These are phyloP conservation scores for Atrina japonica DNA, from an alignment of 2,888 invertebrate genomes.

Conservation along the genomic window DNA sequence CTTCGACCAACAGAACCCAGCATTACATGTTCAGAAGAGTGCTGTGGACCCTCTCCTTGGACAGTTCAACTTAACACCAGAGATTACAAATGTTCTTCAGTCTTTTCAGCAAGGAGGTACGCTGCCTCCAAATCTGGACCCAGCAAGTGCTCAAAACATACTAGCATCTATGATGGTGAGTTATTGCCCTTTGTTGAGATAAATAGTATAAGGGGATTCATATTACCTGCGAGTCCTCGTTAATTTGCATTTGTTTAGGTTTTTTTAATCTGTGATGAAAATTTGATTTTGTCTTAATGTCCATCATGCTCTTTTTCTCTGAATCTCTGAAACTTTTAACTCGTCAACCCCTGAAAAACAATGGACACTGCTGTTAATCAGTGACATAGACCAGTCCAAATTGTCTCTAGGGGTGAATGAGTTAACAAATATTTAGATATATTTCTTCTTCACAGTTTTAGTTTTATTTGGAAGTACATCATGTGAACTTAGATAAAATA, in stretches of 20 bases:
- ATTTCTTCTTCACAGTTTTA: no score
- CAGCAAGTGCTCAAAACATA: slow-evolving; percentile 63
- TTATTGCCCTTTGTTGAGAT: neutral
- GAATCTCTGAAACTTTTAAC: no score
- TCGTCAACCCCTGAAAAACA: no score
- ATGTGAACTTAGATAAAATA: no score
- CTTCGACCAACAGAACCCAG: slow-evolving; percentile 8
- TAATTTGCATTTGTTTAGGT: neutral
- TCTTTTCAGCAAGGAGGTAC: slow-evolving; percentile 58
- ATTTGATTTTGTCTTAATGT: no score
- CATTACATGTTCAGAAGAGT: neutral
- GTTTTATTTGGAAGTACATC: no score
- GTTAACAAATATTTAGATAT: no score
- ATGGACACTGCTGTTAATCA: no score
- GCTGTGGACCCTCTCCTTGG: slow-evolving; percentile 4
- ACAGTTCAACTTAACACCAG: slow-evolving; percentile 64
- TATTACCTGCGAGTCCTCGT: neutral
- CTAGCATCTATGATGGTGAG: slow-evolving; percentile 68
- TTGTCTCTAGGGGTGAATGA: no score
- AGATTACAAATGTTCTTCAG: slow-evolving; percentile 66
- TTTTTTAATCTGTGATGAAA: slow-evolving; percentile 3
- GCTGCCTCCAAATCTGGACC: slow-evolving; percentile 42
- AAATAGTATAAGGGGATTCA: neutral
- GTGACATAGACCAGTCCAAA: no score
- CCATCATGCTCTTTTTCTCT: no score